Evolutionary conservation across 2,888 invertebrate species (phyloP).

Genomic region (Pandemis cinnamomeana): DNA sequence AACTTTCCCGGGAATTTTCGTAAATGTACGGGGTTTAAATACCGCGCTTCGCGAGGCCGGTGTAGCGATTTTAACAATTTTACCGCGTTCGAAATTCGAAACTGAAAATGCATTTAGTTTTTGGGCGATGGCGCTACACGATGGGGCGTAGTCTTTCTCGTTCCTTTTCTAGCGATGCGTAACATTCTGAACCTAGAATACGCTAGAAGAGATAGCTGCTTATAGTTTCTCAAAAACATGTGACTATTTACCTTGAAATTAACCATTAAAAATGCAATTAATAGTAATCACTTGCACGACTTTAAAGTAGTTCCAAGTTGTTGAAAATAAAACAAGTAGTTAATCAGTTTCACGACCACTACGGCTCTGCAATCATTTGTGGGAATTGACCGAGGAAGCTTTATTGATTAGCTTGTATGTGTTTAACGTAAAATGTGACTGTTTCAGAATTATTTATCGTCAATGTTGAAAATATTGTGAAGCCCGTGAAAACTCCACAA

Average conservation of each 20-base stretch:
- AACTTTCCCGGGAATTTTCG: conserved; percentile 33
- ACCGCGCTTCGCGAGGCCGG: conserved; percentile 33
- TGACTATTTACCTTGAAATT: too few species aligned
- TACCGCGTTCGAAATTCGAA: conserved; percentile 37
- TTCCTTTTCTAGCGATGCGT: neutral
- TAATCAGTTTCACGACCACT: conserved; percentile 13
- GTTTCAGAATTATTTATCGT: conserved; percentile 1
- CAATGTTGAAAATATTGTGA: neutral
- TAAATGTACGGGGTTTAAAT: conserved; percentile 37
- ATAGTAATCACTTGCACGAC: neutral
- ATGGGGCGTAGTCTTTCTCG: neutral
- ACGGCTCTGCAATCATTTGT: conserved; percentile 18
- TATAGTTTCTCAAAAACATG: too few species aligned
- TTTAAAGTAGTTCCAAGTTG: neutral
- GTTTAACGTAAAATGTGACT: neutral
- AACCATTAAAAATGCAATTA: too few species aligned
- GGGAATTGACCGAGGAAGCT: conserved; percentile 26
- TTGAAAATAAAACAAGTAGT: conserved; percentile 1
- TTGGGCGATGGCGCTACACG: conserved; percentile 16
- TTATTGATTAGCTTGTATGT: conserved; percentile 23
- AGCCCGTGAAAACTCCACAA: neutral
- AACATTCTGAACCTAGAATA: too few species aligned
- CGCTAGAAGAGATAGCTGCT: too few species aligned
- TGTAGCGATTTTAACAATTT: conserved; percentile 40
- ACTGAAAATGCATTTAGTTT: conserved; percentile 41